A percentile compares a stretch with the other conserved stretches of the same genome.
Evolutionary conservation across 2,113 vertebrate species (phyloP).

Genomic region (Etheostoma cragini): DNA sequence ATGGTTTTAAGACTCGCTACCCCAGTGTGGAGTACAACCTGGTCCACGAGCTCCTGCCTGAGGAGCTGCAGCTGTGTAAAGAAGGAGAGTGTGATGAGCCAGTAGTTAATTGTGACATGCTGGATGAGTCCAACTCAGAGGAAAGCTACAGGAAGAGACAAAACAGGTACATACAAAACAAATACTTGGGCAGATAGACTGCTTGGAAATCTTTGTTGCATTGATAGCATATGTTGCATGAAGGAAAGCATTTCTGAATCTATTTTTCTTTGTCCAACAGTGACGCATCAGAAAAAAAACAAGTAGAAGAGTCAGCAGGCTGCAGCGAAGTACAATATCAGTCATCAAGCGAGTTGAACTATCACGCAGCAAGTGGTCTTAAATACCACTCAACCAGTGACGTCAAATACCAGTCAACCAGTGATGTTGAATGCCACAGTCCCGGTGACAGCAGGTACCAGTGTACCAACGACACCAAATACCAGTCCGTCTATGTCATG

Average conservation of each 20-base stretch:
- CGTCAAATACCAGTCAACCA: constrained; percentile 57
- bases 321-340: constrained; percentile 93
- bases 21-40: constrained; percentile 95
- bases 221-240: background rate
- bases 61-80: constrained; percentile 79
- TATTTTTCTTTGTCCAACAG: constrained; percentile 80
- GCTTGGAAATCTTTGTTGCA: background rate
- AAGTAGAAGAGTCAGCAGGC: constrained; percentile 85
- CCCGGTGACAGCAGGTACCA: constrained; percentile 68
- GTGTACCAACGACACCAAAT: constrained; percentile 88
- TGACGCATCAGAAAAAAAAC: constrained; percentile 88
- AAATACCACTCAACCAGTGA: constrained; percentile 53
- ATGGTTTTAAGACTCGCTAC: constrained; percentile 91
- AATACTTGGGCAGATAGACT: background rate
- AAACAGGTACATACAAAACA: constrained; percentile 87
- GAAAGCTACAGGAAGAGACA: constrained; percentile 87
- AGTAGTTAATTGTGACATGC: constrained; percentile 88
- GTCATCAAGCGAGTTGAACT: constrained; percentile 64
- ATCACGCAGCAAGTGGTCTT: constrained; percentile 41
- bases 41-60: constrained; percentile 91
- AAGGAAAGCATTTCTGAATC: constrained; percentile 34
- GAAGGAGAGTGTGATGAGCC: constrained; percentile 85
- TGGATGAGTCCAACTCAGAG: constrained; percentile 83
- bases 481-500: constrained; percentile 98
- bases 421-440: constrained; percentile 62